Conservation (phyloP, 2,797 vertebrate species). For the Manis pentadactyla region DNA sequence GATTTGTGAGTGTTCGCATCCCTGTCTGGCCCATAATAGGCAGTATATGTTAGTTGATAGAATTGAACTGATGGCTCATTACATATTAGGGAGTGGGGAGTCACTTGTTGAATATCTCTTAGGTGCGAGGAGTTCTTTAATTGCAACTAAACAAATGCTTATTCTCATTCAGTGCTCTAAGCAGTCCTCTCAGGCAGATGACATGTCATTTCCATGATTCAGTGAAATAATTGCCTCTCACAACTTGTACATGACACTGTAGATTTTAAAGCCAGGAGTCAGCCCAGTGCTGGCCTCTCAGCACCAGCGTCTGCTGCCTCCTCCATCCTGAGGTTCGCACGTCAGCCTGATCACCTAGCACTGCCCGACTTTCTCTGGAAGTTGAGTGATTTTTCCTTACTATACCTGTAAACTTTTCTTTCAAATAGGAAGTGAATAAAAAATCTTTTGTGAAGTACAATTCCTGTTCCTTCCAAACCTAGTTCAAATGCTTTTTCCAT, state of each 20-base stretch:
- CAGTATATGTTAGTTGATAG: neutral
- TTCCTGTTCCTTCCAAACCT: neutral
- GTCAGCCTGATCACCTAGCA: neutral
- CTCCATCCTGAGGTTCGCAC: neutral
- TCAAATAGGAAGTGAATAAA: neutral
- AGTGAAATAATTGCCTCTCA: neutral
- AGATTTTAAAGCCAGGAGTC: neutral
- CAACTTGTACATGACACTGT: neutral
- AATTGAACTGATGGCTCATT: neutral
- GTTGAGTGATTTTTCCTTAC: neutral
- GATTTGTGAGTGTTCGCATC: too few relatives aligned
- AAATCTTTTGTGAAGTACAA: neutral
- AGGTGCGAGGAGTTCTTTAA: neutral
- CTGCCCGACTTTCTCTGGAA: neutral
- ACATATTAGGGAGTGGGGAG: neutral
- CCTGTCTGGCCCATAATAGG: neutral
- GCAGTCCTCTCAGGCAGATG: neutral
- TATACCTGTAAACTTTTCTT: slow-evolving; percentile 12
- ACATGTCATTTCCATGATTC: neutral
- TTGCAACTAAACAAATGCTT: neutral
- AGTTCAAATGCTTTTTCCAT: neutral
- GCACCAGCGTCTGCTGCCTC: neutral
- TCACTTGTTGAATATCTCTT: neutral
- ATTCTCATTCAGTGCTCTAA: neutral
- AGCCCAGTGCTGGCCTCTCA: neutral